A percentile compares a stretch with the other conserved stretches of the same genome.
Conservation (phyloP, 2,113 vertebrate species). For the Periophthalmodon schlosseri region DNA sequence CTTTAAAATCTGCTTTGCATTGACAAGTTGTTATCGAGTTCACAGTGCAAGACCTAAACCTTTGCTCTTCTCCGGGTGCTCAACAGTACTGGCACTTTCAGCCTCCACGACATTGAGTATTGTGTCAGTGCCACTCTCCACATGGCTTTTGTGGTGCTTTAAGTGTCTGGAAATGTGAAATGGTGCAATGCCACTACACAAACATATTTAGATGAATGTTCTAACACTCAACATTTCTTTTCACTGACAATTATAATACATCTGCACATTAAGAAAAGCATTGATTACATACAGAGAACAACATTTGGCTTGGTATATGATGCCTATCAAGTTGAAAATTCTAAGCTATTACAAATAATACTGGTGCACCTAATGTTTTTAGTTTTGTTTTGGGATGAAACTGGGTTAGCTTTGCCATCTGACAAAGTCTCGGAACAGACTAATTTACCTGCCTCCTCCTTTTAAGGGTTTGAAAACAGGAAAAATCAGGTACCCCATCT, state of each 20-base stretch:
- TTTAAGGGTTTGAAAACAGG: too few species aligned
- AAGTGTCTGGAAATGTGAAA: not conserved
- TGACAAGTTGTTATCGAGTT: constrained; percentile 4
- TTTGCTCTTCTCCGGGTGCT: constrained; percentile 6
- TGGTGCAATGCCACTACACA: too few species aligned
- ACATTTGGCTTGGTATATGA: not conserved
- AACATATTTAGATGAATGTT: too few species aligned
- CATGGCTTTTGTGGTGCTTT: not conserved
- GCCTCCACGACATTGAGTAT: not conserved
- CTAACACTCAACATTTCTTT: too few species aligned
- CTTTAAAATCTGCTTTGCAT: constrained; percentile 9
- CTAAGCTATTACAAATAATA: too few species aligned
- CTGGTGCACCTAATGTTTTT: too few species aligned
- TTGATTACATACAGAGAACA: not conserved
- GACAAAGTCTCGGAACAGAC: not conserved
- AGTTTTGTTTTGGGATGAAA: too few species aligned
- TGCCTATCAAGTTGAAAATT: too few species aligned
- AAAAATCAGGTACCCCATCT: too few species aligned
- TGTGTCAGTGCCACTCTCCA: not conserved
- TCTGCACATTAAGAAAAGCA: too few species aligned
- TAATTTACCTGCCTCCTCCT: too few species aligned
- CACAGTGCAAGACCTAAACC: constrained; percentile 8
- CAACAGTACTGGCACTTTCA: not conserved
- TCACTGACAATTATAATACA: too few species aligned
- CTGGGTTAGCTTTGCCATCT: not conserved